phyloP scores from a whole-genome alignment of 2,888 invertebrate genomes.

The Spatulosminthurus flaviceps region DNA sequence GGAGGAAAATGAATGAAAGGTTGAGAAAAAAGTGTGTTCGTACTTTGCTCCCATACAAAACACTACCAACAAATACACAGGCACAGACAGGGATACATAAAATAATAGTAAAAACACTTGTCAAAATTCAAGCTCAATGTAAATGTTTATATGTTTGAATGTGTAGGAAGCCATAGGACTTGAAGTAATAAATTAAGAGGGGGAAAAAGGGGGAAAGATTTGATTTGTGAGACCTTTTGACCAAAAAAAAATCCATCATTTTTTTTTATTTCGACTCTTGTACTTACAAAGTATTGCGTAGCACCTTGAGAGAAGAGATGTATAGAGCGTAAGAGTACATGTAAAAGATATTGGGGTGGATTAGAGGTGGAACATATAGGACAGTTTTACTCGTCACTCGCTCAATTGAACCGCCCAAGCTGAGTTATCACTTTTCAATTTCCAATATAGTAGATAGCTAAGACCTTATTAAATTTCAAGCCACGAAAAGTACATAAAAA shows the following conservation, averaged over 20 bases:
- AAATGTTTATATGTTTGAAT: constrained; percentile 11
- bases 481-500: constrained; percentile 41
- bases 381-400: not conserved
- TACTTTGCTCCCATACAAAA: too few relatives aligned
- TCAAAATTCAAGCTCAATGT: not conserved
- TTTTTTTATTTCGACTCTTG: too few relatives aligned
- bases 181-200: not conserved
- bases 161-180: not conserved
- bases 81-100: too few relatives aligned
- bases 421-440: constrained; percentile 28
- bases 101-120: not conserved
- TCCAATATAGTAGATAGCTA: constrained; percentile 29
- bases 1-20: too few relatives aligned
- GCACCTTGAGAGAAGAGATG: not conserved
- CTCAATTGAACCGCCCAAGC: not conserved
- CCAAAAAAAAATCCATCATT: not conserved
- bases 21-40: too few relatives aligned
- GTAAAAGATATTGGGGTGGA: too few relatives aligned
- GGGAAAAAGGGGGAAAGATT: not conserved
- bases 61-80: too few relatives aligned
- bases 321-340: not conserved
- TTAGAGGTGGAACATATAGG: too few relatives aligned
- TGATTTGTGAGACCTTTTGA: not conserved
- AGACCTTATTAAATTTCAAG: constrained; percentile 37
- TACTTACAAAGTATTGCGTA: too few relatives aligned